These are phyloP conservation scores for Oligia strigilis DNA, from an alignment of 2,888 invertebrate species.

Conservation along the genomic window DNA sequence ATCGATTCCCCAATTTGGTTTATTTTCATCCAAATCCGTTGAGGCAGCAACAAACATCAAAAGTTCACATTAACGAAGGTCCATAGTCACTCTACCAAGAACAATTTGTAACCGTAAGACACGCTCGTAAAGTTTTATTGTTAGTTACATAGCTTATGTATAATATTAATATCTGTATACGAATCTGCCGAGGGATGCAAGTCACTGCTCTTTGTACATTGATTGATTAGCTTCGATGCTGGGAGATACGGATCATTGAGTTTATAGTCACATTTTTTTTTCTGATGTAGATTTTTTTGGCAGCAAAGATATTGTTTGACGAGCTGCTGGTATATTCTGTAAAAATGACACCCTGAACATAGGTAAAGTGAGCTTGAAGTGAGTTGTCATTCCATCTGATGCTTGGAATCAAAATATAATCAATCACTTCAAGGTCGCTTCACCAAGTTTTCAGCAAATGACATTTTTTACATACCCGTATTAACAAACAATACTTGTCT, in stretches of 20 bases:
- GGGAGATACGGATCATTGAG: slow-evolving; percentile 25
- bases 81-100: slow-evolving; percentile 48
- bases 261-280: neutral
- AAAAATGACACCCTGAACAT: no score
- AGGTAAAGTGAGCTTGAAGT: no score
- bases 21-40: neutral
- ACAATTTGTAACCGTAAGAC: slow-evolving; percentile 69
- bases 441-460: no score
- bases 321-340: no score
- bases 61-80: neutral
- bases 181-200: slow-evolving; percentile 57
- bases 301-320: neutral
- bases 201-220: slow-evolving; percentile 44
- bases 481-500: neutral
- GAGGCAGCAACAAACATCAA: neutral
- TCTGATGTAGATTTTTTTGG: neutral
- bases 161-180: slow-evolving; percentile 62
- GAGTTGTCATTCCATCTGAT: no score
- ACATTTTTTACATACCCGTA: neutral
- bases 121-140: slow-evolving; percentile 74
- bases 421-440: no score
- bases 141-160: slow-evolving; percentile 50
- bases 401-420: no score
- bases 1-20: neutral
- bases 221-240: slow-evolving; percentile 50